These are phyloP conservation scores for Pentalonia nigronervosa DNA, from an alignment of 1,140 invertebrate species.

Conservation along the genomic window DNA sequence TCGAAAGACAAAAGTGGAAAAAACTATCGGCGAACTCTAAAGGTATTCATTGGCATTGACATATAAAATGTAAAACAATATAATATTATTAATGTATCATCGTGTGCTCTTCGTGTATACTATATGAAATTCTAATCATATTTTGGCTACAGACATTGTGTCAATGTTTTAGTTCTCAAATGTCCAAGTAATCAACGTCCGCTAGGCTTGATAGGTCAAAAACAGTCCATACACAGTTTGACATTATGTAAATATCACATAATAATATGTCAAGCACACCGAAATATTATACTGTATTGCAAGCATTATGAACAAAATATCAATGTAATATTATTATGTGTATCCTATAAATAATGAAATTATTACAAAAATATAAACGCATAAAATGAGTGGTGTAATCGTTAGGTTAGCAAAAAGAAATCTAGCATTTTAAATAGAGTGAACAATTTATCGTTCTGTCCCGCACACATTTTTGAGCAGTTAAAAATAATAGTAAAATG, in stretches of 20 bases:
- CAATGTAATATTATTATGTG: neutral
- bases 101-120: neutral
- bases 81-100: neutral
- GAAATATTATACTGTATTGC: neutral
- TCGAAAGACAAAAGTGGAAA: neutral
- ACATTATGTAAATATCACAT: neutral
- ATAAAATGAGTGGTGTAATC: neutral
- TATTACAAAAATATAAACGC: neutral
- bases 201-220: neutral
- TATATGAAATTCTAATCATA: neutral
- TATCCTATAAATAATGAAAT: too few species aligned
- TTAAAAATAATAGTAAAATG: neutral
- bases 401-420: neutral
- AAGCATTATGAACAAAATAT: neutral
- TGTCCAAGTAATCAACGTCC: neutral
- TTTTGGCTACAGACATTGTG: neutral
- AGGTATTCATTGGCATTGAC: neutral
- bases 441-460: neutral
- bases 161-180: conserved; percentile 8
- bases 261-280: neutral
- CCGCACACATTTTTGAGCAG: neutral
- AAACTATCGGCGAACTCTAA: neutral
- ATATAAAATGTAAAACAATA: neutral
- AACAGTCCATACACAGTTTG: neutral
- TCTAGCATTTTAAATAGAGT: neutral